phyloP scores from a whole-genome alignment of 2,888 invertebrate species.

The Ornithoptera priamus region DNA sequence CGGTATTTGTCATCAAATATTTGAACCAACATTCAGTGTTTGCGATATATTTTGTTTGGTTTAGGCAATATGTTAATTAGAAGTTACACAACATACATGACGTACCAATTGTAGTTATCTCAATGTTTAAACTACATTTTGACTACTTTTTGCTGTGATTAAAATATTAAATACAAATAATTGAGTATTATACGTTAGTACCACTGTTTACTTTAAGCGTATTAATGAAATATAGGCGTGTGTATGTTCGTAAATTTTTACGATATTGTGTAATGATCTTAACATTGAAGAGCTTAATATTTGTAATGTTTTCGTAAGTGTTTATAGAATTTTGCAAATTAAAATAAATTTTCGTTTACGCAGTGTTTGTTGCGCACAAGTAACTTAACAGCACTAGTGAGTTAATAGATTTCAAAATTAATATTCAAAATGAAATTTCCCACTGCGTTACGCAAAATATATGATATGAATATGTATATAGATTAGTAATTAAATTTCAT shows the following conservation, averaged over 20 bases:
- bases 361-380: background rate
- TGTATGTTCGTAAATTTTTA: background rate
- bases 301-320: slow-evolving; percentile 2
- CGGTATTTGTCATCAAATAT: slow-evolving; percentile 16
- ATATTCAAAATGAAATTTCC: background rate
- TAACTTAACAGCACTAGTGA: background rate
- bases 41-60: background rate
- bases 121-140: slow-evolving; percentile 8
- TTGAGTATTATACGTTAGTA: background rate
- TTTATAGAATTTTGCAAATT: background rate
- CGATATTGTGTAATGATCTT: background rate
- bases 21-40: slow-evolving; percentile 9
- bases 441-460: slow-evolving; percentile 1
- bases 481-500: slow-evolving; percentile 1
- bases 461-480: background rate
- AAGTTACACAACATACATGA: slow-evolving; percentile 10
- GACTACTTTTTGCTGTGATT: background rate
- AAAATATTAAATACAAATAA: background rate
- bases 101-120: background rate
- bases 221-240: background rate
- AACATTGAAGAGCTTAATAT: background rate
- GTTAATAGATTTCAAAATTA: background rate
- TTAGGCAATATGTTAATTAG: slow-evolving; percentile 15
- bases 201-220: background rate
- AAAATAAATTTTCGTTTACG: background rate